Evolutionary conservation across 2,888 invertebrate species (phyloP).

Genomic region (Baronia brevicornis): DNA sequence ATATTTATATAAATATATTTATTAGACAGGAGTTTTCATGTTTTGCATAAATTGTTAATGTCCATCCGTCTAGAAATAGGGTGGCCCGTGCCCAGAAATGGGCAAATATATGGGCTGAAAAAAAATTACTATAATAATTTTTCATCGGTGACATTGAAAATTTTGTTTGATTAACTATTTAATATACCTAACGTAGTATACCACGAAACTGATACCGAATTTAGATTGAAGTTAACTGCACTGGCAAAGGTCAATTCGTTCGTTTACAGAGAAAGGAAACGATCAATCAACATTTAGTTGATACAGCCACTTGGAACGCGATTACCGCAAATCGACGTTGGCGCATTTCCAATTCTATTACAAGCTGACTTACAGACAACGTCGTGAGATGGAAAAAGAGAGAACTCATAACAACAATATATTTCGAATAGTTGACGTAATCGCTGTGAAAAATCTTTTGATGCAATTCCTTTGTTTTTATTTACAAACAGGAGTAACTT

Average conservation of each 20-base stretch:
- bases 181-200: no score
- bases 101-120: no score
- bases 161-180: no score
- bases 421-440: conserved; percentile 17
- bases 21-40: no score
- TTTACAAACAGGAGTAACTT: conserved; percentile 1
- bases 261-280: conserved; percentile 50
- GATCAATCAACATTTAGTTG: conserved; percentile 63
- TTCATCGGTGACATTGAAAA: conserved; percentile 18
- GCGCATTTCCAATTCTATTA: conserved; percentile 55
- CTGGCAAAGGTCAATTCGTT: conserved; percentile 41
- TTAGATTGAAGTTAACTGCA: conserved; percentile 36
- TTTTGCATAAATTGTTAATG: no score
- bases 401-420: conserved; percentile 18
- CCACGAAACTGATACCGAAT: conserved; percentile 23
- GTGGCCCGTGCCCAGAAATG: no score
- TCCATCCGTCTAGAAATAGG: no score
- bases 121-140: no score
- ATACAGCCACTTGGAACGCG: conserved; percentile 59
- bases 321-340: conserved; percentile 57
- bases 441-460: conserved; percentile 5
- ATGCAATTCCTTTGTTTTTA: conserved; percentile 10
- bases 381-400: conserved; percentile 22
- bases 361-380: conserved; percentile 24
- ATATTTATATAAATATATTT: no score